phyloP scores from a whole-genome alignment of 2,888 invertebrate species.

The Drosophila greeni region DNA sequence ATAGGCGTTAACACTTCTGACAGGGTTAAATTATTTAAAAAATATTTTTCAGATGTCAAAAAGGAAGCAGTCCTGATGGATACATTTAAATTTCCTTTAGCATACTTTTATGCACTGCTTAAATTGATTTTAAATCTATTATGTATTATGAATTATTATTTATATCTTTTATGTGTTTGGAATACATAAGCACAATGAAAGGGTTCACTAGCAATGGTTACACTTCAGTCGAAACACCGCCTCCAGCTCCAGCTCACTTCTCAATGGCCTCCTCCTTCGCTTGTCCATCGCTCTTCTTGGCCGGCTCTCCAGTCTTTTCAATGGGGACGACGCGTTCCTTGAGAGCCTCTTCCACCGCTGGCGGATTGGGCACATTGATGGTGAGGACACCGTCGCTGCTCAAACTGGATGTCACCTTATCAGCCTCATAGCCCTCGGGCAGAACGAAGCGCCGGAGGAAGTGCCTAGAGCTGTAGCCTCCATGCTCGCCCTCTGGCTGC shows the following conservation, averaged over 20 bases:
- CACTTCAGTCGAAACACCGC: not conserved
- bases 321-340: constrained; percentile 82
- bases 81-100: not conserved
- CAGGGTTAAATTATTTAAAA: not conserved
- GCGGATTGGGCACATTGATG: constrained; percentile 83
- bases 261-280: constrained; percentile 56
- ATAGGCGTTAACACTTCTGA: not conserved
- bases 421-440: constrained; percentile 87
- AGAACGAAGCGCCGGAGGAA: constrained; percentile 86
- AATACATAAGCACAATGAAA: not conserved
- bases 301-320: constrained; percentile 81
- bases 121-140: not conserved
- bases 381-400: constrained; percentile 87
- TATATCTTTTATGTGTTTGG: not conserved
- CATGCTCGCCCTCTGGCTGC: constrained; percentile 85
- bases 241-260: not conserved
- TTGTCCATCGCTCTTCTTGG: constrained; percentile 73
- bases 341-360: constrained; percentile 58
- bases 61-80: not conserved
- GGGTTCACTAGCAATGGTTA: constrained; percentile 18
- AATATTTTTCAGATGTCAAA: not conserved
- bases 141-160: too few species aligned
- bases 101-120: not conserved
- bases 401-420: constrained; percentile 85
- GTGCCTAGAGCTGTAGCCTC: constrained; percentile 86